Base-by-base conservation (phyloP, 2,888 invertebrate species). In the Apeira syringaria region DNA sequence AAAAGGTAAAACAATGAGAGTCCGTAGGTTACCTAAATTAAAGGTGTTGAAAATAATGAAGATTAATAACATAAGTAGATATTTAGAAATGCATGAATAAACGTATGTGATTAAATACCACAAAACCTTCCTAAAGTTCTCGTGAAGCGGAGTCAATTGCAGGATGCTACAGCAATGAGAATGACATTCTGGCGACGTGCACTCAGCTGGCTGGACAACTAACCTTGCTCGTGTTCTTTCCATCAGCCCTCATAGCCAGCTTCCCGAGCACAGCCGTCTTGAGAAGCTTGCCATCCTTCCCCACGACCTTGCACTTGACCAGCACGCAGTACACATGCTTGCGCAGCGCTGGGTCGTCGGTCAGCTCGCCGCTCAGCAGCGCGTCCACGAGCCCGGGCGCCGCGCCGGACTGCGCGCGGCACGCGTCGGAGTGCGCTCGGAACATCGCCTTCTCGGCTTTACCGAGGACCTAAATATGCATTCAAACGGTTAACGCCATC, bases 381-480 rank as follows among this genome's bases (percentile, higher is more conserved):
- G 65, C 51, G 5, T 65, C 75, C 44, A 83, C 64, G 10, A 61
- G 54, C 12, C 42, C 44, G 18, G 72, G 69, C 1, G 67, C 60
- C 20, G 64, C 86, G 3, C 46, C 54, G 12, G 85, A 81, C 44
- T 62, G 47, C 1, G 65, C 37, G 31, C 64, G 49, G 63, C 88
- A 88, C 2, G 81, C 78, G 22, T 70, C 82, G 0, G 85, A 87
- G 61, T 89, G 88, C 30, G 74, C 70, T 30, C 77, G 81, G 65
- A 89, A 82, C 87, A 88, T 84, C 42, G 82, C 82, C 53, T 72
- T 73, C 56, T 84, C 81, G 26, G 80, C 80, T 39, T 87, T 88
- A 37, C 85, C 81, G 11, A 85, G 53, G 7, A 61, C 52, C 85
- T 85, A 13, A 9, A 5, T 8, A 9, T n/a, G 7, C 6, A 22